Percentiles rank a stretch among this genome's conserved stretches.
These are phyloP conservation scores for Ophion obscuratus DNA, from an alignment of 2,888 invertebrate genomes.

Conservation along the genomic window DNA sequence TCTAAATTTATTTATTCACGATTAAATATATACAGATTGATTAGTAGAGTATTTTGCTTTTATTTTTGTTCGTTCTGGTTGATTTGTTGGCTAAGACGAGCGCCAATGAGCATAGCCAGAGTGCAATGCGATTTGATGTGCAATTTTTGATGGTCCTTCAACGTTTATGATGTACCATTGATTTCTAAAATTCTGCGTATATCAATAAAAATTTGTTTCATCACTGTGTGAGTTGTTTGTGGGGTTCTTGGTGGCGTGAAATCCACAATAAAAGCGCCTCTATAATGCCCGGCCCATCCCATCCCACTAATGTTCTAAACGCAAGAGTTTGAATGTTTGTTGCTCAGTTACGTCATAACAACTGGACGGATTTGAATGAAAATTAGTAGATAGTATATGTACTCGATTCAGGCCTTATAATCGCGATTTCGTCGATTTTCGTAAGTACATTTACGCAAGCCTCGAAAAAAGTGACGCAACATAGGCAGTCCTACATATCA, in stretches of 20 bases:
- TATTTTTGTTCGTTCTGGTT: slow-evolving; percentile 17
- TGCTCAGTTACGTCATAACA: too few relatives aligned
- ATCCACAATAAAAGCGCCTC: background rate
- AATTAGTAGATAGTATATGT: too few relatives aligned
- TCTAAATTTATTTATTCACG: slow-evolving; percentile 58
- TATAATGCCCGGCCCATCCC: too few relatives aligned
- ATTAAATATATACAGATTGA: slow-evolving; percentile 9
- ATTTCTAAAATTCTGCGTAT: slow-evolving; percentile 50
- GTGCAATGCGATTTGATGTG: slow-evolving; percentile 59
- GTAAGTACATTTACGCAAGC: too few relatives aligned
- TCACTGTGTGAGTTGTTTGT: background rate
- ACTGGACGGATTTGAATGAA: too few relatives aligned
- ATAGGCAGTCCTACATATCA: too few relatives aligned
- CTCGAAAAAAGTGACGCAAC: too few relatives aligned
- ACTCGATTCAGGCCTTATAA: too few relatives aligned
- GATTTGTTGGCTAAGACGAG: slow-evolving; percentile 22
- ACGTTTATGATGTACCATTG: slow-evolving; percentile 51
- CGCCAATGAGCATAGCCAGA: slow-evolving; percentile 16
- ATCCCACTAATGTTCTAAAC: too few relatives aligned
- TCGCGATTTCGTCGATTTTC: too few relatives aligned
- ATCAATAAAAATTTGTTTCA: slow-evolving; percentile 54
- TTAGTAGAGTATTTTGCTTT: slow-evolving; percentile 22
- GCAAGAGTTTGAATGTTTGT: too few relatives aligned
- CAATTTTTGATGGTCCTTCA: slow-evolving; percentile 46
- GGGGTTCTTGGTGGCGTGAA: background rate